phyloP scores from a whole-genome alignment of 2,113 vertebrate genomes.

The Callopanchax toddi region DNA sequence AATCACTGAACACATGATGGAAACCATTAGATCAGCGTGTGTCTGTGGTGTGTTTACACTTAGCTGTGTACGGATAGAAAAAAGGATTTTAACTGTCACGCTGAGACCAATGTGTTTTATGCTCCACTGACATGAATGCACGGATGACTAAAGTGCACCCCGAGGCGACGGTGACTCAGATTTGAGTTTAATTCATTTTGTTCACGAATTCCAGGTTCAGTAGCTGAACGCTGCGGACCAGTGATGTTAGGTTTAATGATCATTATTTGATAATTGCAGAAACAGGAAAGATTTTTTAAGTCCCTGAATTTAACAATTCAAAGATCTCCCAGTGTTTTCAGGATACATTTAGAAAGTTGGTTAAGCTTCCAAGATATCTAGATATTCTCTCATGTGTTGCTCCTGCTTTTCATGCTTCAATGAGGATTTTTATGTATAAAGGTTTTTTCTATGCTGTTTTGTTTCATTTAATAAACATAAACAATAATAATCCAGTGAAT shows the following conservation, averaged over 20 bases:
- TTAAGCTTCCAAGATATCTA: too few species aligned
- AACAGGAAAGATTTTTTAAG: too few species aligned
- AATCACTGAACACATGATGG: slow-evolving; percentile 54
- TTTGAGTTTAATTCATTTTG: background rate
- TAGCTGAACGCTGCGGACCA: background rate
- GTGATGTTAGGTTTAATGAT: background rate
- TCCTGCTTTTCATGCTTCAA: too few species aligned
- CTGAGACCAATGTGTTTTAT: slow-evolving; percentile 19
- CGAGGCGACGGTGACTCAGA: background rate
- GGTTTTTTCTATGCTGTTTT: too few species aligned
- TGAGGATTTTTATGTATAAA: too few species aligned
- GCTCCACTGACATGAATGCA: slow-evolving; percentile 13
- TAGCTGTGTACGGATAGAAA: slow-evolving; percentile 17
- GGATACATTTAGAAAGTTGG: too few species aligned
- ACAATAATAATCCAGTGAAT: too few species aligned
- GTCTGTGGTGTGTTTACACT: slow-evolving; percentile 45
- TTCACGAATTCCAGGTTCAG: background rate
- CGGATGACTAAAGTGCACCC: slow-evolving; percentile 3
- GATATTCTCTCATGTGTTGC: too few species aligned
- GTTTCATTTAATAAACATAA: too few species aligned
- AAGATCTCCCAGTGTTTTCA: too few species aligned
- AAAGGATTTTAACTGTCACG: slow-evolving; percentile 28
- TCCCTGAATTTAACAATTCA: too few species aligned
- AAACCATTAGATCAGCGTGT: slow-evolving; percentile 64
- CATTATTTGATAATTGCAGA: too few species aligned